Conservation (phyloP, 2,113 vertebrate species). For the Phasianus colchicus region DNA sequence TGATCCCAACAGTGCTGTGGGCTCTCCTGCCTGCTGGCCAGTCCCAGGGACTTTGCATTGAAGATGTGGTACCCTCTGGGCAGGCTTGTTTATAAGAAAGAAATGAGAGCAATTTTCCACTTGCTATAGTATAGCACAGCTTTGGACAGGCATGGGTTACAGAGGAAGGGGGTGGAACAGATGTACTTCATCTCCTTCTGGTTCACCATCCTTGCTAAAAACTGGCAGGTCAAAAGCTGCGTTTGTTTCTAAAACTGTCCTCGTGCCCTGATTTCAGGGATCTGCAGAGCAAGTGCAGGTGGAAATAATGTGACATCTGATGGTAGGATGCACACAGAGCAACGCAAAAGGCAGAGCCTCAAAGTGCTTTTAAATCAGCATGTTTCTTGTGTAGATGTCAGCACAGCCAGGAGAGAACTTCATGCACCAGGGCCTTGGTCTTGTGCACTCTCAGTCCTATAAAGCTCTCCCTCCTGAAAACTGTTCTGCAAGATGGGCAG, state of each 20-base stretch:
- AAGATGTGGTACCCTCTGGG: neutral
- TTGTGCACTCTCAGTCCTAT: neutral
- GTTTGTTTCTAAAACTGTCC: neutral
- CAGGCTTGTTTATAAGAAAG: neutral
- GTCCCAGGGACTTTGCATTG: neutral
- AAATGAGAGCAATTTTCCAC: neutral
- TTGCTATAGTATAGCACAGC: fast-evolving
- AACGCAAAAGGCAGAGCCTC: neutral
- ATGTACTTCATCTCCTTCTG: neutral
- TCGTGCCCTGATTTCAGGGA: neutral
- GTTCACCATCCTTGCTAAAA: neutral
- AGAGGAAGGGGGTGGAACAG: neutral
- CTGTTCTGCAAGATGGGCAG: neutral
- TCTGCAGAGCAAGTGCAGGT: neutral
- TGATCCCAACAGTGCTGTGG: neutral
- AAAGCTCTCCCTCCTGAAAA: neutral
- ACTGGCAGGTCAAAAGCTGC: neutral
- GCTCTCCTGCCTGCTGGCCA: too few species aligned
- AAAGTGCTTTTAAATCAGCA: neutral
- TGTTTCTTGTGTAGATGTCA: neutral
- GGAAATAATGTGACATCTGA: neutral
- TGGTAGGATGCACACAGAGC: neutral
- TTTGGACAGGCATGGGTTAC: neutral
- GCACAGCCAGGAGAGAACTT: neutral
- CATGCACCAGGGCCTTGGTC: neutral